phyloP scores from a whole-genome alignment of 2,888 invertebrate genomes.

The Eurytoma adleriae region DNA sequence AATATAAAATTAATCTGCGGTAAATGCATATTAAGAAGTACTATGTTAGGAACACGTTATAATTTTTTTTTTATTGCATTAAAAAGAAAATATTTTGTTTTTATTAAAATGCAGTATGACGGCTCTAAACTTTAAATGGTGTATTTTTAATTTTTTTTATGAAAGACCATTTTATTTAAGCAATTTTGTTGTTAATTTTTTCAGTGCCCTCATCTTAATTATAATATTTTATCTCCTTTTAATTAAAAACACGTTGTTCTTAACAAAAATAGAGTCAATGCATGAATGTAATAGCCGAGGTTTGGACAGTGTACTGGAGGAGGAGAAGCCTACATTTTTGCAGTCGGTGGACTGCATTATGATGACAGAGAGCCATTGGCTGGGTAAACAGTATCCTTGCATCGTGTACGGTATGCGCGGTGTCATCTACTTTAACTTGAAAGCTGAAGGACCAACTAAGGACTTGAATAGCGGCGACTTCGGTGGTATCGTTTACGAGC shows the following conservation, averaged over 20 bases:
- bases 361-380: constrained; percentile 75
- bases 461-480: constrained; percentile 64
- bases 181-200: too few relatives aligned
- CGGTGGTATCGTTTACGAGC: constrained; percentile 67
- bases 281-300: constrained; percentile 72
- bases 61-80: too few relatives aligned
- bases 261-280: constrained; percentile 71
- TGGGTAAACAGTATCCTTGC: constrained; percentile 75
- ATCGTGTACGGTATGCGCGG: constrained; percentile 76
- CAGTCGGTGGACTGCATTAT: constrained; percentile 72
- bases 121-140: too few relatives aligned
- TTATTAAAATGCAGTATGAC: too few relatives aligned
- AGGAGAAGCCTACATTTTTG: constrained; percentile 72
- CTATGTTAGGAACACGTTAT: neutral
- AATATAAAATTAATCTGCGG: constrained; percentile 75
- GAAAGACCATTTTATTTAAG: too few relatives aligned
- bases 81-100: too few relatives aligned
- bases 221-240: too few relatives aligned
- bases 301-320: constrained; percentile 64
- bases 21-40: constrained; percentile 37
- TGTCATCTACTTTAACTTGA: constrained; percentile 63
- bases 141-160: too few relatives aligned
- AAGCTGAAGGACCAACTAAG: constrained; percentile 56
- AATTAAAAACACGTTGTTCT: too few relatives aligned
- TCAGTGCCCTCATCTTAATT: too few relatives aligned